These are phyloP conservation scores for Pandemis cinnamomeana DNA, from an alignment of 2,888 invertebrate species.

Conservation along the genomic window DNA sequence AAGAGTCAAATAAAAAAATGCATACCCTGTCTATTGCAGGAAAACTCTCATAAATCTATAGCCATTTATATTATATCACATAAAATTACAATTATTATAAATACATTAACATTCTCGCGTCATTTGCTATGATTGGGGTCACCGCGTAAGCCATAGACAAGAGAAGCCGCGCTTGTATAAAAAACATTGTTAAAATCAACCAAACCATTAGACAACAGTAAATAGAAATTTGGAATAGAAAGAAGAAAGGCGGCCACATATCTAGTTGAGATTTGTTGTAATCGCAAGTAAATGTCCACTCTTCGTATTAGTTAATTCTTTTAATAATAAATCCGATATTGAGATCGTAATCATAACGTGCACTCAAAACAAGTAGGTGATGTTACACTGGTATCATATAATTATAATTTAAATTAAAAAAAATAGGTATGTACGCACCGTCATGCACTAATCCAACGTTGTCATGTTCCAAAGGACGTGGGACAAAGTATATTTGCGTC, in stretches of 20 bases:
- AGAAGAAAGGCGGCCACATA: constrained; percentile 56
- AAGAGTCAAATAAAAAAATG: constrained; percentile 16
- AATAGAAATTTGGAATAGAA: constrained; percentile 56
- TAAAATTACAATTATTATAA: constrained; percentile 67
- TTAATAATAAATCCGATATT: constrained; percentile 1
- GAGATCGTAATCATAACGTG: constrained; percentile 7
- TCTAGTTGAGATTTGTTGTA: constrained; percentile 66
- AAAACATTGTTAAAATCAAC: constrained; percentile 51
- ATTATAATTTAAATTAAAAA: neutral
- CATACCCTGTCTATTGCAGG: constrained; percentile 40
- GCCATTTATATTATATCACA: constrained; percentile 74
- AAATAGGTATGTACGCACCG: neutral
- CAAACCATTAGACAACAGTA: constrained; percentile 50
- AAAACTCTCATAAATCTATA: constrained; percentile 67
- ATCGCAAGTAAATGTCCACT: constrained; percentile 63
- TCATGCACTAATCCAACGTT: neutral
- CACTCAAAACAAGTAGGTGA: neutral
- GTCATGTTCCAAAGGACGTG: neutral
- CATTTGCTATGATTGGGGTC: constrained; percentile 59
- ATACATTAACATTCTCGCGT: constrained; percentile 60
- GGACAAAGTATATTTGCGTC: neutral
- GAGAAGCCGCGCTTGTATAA: constrained; percentile 56
- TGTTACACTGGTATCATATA: neutral
- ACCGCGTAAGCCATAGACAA: constrained; percentile 52
- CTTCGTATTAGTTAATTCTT: constrained; percentile 52